A percentile compares a stretch with the other conserved stretches of the same genome.
Evolutionary conservation across 2,888 invertebrate species (phyloP).

Genomic region (Nebria salina): DNA sequence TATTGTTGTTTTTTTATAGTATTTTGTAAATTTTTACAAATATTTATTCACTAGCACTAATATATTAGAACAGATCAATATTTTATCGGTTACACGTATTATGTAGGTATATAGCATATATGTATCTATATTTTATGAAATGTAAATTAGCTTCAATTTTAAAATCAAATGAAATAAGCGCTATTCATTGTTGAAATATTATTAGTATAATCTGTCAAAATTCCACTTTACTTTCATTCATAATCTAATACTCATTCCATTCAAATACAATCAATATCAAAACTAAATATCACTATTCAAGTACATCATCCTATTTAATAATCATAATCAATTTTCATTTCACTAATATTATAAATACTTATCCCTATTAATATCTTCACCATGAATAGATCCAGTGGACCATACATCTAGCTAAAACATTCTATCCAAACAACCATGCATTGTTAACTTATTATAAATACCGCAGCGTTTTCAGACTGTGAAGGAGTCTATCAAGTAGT

Average conservation of each 20-base stretch:
- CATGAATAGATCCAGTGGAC: not conserved
- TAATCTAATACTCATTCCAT: not conserved
- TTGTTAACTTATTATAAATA: not conserved
- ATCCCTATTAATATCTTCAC: constrained; percentile 11
- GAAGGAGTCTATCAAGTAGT: not conserved
- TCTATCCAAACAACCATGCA: not conserved
- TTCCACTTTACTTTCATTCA: not conserved
- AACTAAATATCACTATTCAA: not conserved
- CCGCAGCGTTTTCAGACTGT: not conserved
- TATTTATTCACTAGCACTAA: no score
- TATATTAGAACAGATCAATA: no score
- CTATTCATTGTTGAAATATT: not conserved
- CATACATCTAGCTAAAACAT: not conserved
- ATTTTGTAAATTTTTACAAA: no score
- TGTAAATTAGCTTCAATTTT: not conserved
- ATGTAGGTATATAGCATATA: no score
- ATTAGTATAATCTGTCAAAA: not conserved
- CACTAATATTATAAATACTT: constrained; percentile 16
- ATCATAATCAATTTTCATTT: constrained; percentile 17
- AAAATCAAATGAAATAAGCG: not conserved
- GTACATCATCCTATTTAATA: constrained; percentile 12
- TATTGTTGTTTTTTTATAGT: no score
- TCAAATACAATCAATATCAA: not conserved
- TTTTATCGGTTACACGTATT: no score
- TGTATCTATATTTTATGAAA: not conserved